These are phyloP conservation scores for Muscidifurax raptorellus DNA, from an alignment of 1,140 invertebrate species.

Conservation along the genomic window DNA sequence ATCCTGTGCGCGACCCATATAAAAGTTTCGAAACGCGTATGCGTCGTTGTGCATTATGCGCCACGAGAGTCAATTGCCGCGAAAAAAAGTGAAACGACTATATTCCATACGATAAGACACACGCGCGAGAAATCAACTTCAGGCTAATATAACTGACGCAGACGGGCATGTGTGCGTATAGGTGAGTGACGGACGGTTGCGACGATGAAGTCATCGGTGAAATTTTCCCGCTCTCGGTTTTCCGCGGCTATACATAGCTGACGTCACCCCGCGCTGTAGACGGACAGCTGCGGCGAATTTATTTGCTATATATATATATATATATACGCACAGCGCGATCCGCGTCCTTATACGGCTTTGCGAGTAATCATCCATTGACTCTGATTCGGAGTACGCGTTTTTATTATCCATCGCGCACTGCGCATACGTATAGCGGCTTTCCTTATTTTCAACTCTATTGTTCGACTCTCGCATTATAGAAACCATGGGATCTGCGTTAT, in stretches of 20 bases:
- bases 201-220: slow-evolving; percentile 26
- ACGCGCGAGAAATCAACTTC: too few species aligned
- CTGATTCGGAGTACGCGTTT: too few species aligned
- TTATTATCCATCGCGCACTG: too few species aligned
- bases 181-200: too few species aligned
- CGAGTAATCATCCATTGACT: too few species aligned
- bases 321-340: too few species aligned
- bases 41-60: background rate
- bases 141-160: background rate
- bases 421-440: background rate
- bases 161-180: background rate
- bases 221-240: slow-evolving; percentile 26
- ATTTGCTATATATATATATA: background rate
- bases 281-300: too few species aligned
- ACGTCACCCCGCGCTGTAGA: background rate
- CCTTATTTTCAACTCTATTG: too few species aligned
- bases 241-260: background rate
- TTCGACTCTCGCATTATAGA: too few species aligned
- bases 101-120: slow-evolving; percentile 16
- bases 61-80: background rate
- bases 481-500: too few species aligned
- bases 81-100: slow-evolving; percentile 9
- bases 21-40: slow-evolving; percentile 2
- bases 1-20: background rate
- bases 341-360: background rate